These are phyloP conservation scores for Camponotus floridanus DNA, from an alignment of 1,140 invertebrate species.

Conservation along the genomic window DNA sequence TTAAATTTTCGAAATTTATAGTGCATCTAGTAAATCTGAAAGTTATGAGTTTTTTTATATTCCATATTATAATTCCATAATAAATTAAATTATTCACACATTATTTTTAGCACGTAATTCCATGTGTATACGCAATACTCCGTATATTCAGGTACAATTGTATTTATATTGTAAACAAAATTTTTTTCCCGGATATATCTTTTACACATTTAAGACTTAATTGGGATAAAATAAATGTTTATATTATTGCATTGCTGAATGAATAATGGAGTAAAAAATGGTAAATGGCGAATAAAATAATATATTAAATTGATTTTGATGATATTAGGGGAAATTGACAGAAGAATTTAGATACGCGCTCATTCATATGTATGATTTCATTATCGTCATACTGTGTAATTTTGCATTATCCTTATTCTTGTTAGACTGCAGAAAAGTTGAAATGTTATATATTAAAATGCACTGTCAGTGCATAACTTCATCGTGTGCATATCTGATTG, in stretches of 20 bases:
- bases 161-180: background rate
- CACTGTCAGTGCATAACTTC: constrained; percentile 22
- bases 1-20: constrained; percentile 14
- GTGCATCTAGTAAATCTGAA: background rate
- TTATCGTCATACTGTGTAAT: constrained; percentile 18
- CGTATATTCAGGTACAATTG: background rate
- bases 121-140: background rate
- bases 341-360: constrained; percentile 9
- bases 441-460: constrained; percentile 46
- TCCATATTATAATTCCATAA: background rate
- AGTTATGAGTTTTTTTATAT: background rate
- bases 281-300: constrained; percentile 6
- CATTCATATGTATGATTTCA: constrained; percentile 34
- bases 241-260: constrained; percentile 22
- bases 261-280: background rate
- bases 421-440: constrained; percentile 45
- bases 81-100: background rate
- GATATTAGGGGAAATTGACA: constrained; percentile 5
- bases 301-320: constrained; percentile 3
- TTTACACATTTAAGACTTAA: background rate
- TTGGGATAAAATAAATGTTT: background rate
- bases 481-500: constrained; percentile 34
- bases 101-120: background rate
- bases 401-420: constrained; percentile 33
- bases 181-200: background rate